These are phyloP conservation scores for Hiodon tergisus DNA, from an alignment of 2,113 vertebrate species.

Conservation along the genomic window DNA sequence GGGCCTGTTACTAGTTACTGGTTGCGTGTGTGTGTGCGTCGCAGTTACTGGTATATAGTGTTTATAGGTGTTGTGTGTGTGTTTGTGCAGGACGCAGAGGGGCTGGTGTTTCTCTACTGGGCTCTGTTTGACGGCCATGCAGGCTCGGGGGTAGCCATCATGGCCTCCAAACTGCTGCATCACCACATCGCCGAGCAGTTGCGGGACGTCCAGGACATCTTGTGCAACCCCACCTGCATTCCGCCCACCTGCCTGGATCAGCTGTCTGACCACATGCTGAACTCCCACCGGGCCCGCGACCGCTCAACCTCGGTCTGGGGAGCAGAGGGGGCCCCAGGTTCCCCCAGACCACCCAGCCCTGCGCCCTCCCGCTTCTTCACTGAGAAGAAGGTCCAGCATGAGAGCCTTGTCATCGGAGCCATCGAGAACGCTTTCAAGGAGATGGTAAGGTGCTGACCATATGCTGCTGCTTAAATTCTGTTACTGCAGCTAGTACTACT, in stretches of 20 bases:
- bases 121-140: conserved; percentile 93
- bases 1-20: too few relatives aligned
- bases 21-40: too few relatives aligned
- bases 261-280: conserved; percentile 65
- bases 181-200: conserved; percentile 84
- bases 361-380: conserved; percentile 86
- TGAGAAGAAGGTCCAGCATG: conserved; percentile 91
- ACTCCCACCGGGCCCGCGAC: conserved; percentile 72
- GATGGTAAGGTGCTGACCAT: conserved; percentile 67
- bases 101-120: conserved; percentile 87
- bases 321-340: conserved; percentile 66
- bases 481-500: too few relatives aligned
- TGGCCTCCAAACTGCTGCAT: conserved; percentile 83
- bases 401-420: conserved; percentile 88
- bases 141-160: conserved; percentile 82
- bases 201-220: conserved; percentile 82
- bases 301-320: conserved; percentile 81
- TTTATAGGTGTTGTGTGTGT: neutral
- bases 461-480: too few relatives aligned
- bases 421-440: conserved; percentile 95
- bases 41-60: too few relatives aligned
- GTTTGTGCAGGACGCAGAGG: conserved; percentile 65
- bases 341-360: conserved; percentile 73
- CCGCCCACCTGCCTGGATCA: conserved; percentile 85
- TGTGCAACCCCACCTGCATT: conserved; percentile 66